These are phyloP conservation scores for Aphidius gifuensis DNA, from an alignment of 1,140 invertebrate genomes.

Conservation along the genomic window DNA sequence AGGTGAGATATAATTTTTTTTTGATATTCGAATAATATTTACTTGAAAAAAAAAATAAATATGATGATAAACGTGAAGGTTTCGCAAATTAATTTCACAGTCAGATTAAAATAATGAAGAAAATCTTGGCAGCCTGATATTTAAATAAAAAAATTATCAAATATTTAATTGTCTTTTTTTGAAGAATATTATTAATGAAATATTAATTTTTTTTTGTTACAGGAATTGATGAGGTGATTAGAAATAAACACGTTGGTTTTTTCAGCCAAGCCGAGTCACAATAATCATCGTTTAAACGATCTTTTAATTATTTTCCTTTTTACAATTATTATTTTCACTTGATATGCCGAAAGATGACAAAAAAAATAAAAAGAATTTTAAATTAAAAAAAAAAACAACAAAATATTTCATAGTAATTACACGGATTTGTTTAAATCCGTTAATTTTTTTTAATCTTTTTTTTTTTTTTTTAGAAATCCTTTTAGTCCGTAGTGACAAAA, in stretches of 20 bases:
- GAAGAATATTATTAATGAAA: not conserved
- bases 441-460: too few species aligned
- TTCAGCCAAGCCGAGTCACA: constrained; percentile 35
- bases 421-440: not conserved
- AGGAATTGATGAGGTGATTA: constrained; percentile 54
- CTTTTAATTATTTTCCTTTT: constrained; percentile 28
- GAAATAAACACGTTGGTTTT: constrained; percentile 33
- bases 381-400: not conserved
- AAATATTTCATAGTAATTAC: constrained; percentile 3
- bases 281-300: constrained; percentile 33
- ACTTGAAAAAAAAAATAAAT: too few species aligned
- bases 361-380: constrained; percentile 16
- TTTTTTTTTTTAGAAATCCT: not conserved
- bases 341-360: constrained; percentile 26
- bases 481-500: constrained; percentile 11
- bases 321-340: constrained; percentile 30
- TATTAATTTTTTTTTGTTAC: constrained; percentile 31
- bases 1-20: not conserved
- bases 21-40: not conserved
- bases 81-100: constrained; percentile 39
- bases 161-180: constrained; percentile 2
- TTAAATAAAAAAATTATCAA: constrained; percentile 18
- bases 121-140: constrained; percentile 48
- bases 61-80: constrained; percentile 44
- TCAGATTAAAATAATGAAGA: constrained; percentile 40